Evolutionary conservation across 2,888 invertebrate species (phyloP), one percentile per base, ranked within the genome.

Genomic region (Tenthredo notha): DNA sequence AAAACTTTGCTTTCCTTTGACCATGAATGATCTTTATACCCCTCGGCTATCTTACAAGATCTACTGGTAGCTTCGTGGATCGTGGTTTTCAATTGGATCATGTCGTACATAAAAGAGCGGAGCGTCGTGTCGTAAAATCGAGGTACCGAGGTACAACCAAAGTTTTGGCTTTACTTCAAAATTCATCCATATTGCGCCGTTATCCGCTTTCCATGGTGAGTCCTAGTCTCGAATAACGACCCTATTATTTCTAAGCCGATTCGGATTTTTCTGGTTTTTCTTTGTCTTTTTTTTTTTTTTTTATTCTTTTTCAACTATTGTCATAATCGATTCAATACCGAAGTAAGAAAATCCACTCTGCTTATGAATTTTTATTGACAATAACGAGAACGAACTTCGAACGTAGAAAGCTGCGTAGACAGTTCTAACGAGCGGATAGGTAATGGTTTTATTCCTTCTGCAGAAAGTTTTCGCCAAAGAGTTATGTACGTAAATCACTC

Each of bases 191-290:
- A 80, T 80, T 61, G 78, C 78, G 6, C 10, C 21, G 33, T 58
- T 18, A 33, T 80, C 61, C 78, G 78, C 61, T 61, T 58, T 37
- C 2, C 40, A 47, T 21, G 77, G 50, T 80, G 61, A 50, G 29
- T 29, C n/a, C 67, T 47, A 83, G 47, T 50, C 50, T 29, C 50
- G 12, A 70, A 83, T 83, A 70, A 83, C 83, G 83, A 83, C 47
- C 67, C 67, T 47, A 83, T 83, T 83, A 83, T 83, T 65, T 47
- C 29, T 83, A 83, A 83, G 67, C 83, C 47, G 83, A 65, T 83
- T 67, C 21, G 21, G 61, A 40, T 80, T n/a, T 18, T 61, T 21
- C 61, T 33, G 9, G 4, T 33, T 3, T 18, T 6, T 77, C 33
- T 25, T 4, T 43, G 4, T 33, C 0, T 18, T 6, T 77, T n/a